Percentiles rank a stretch among this genome's conserved stretches.
phyloP scores from a whole-genome alignment of 2,113 vertebrate species.

The Acanthisitta chloris region DNA sequence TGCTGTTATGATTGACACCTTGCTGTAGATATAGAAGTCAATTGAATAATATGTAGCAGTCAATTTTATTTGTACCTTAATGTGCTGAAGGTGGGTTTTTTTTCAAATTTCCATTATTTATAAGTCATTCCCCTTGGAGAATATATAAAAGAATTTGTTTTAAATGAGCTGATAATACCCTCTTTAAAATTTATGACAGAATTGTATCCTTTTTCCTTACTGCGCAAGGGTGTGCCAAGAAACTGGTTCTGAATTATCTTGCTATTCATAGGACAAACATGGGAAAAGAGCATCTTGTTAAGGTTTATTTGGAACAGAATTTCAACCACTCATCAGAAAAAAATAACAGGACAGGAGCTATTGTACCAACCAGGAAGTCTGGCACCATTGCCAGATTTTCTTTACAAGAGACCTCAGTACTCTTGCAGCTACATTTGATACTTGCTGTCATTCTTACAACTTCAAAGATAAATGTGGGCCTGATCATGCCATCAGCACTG shows the following conservation, averaged over 20 bases:
- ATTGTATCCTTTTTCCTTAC: slow-evolving; percentile 26
- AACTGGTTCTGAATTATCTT: slow-evolving; percentile 54
- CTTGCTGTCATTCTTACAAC: not conserved
- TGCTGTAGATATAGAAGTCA: slow-evolving; percentile 74
- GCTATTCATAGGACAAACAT: slow-evolving; percentile 53
- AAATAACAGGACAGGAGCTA: not conserved
- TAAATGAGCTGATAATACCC: slow-evolving; percentile 78
- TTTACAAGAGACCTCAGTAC: not conserved
- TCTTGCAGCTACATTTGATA: not conserved
- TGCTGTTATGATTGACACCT: slow-evolving; percentile 78
- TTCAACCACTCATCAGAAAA: slow-evolving; percentile 18
- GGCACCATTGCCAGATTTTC: not conserved
- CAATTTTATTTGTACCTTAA: slow-evolving; percentile 84
- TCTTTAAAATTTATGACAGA: slow-evolving; percentile 79
- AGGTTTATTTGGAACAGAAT: slow-evolving; percentile 36
- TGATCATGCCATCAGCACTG: not conserved
- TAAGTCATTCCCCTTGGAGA: slow-evolving; percentile 75
- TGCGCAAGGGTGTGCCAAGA: slow-evolving; percentile 1
- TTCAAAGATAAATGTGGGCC: not conserved
- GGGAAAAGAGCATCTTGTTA: slow-evolving; percentile 39
- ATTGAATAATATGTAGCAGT: slow-evolving; percentile 81
- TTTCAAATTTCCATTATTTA: slow-evolving; percentile 79
- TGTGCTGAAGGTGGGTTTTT: slow-evolving; percentile 49
- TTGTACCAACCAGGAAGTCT: not conserved
- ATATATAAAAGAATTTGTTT: slow-evolving; percentile 75